Conservation (phyloP, 1,140 invertebrate species). For the Pseudomyrmex sp. region DNA sequence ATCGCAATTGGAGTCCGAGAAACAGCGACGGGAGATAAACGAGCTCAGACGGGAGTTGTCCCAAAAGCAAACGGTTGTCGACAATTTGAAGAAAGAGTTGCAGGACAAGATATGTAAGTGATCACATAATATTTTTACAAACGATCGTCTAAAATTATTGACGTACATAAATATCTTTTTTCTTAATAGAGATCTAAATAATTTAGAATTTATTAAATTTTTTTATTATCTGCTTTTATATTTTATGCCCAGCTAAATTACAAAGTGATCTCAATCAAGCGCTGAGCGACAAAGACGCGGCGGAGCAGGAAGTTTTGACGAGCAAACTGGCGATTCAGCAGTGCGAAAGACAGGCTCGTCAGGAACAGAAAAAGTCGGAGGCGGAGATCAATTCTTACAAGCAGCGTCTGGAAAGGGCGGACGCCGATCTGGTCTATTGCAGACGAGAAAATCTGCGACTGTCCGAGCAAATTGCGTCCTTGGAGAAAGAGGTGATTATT, state of each 20-base stretch:
- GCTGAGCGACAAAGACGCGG: constrained; percentile 90
- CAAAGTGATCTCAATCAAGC: constrained; percentile 91
- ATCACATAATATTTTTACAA: neutral
- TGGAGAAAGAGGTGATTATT: constrained; percentile 90
- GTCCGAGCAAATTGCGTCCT: constrained; percentile 90
- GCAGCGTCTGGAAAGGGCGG: constrained; percentile 91
- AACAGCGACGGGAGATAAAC: constrained; percentile 90
- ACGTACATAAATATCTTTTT: neutral
- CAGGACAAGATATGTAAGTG: constrained; percentile 89
- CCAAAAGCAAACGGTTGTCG: constrained; percentile 90
- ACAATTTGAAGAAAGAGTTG: constrained; percentile 92
- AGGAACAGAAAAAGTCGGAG: constrained; percentile 90
- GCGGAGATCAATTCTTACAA: constrained; percentile 92
- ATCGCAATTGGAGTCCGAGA: constrained; percentile 91
- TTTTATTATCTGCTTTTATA: constrained; percentile 18
- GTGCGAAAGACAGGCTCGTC: constrained; percentile 89
- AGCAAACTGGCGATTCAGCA: constrained; percentile 87
- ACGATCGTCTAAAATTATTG: neutral
- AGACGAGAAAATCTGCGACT: constrained; percentile 91
- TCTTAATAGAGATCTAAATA: neutral
- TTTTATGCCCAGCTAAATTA: constrained; percentile 86
- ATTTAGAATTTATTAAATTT: constrained; percentile 15
- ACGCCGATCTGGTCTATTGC: constrained; percentile 91
- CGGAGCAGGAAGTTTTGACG: constrained; percentile 91
- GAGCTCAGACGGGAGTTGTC: constrained; percentile 90